Evolutionary conservation across 2,888 invertebrate species (phyloP), one percentile per base, ranked within the genome.

Genomic region (Epinotia bilunana): DNA sequence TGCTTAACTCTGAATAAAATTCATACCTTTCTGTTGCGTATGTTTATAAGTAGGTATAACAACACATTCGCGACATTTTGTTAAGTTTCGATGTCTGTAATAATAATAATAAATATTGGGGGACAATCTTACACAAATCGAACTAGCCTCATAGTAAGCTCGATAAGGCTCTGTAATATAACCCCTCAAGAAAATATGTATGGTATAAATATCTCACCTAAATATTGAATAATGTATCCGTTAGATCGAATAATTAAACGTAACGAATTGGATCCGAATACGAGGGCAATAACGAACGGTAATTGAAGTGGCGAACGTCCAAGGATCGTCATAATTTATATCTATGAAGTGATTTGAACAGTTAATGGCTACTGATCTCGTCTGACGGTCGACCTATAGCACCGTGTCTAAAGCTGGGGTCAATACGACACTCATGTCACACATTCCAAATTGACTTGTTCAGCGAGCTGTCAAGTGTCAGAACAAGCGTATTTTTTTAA

Each of bases 311-410:
- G 79, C 82, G 80, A 77, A 83, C 86, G 86, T 63, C 74, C 74
- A 74, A 74, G 60, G 74, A 89, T 90, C 86, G 83, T 83, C 82
- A 84, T 87, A 84, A 88, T 88, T 88, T 89, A 90, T 88, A 84
- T 81, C 83, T 83, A 86, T 87, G 84, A 83, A 87, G 81, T 83
- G 84, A 86, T 87, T 87, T 83, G 83, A 82, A 80, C 82, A 83
- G 84, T 85, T 84, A 86, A 83, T 83, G 78, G 79, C 75, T 28
- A n/a, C 65, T 77, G 72, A 77, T 61, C 60, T 53, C 77, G 61
- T 39, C 39, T 39, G 39, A 53, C 16, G 46, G 63, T 69, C 53
- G 67, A 62, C 63, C 57, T 46, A 49, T 57, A 69, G 62, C 73
- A 61, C 60, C 60, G 53, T 53, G 13, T 53, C n/a, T 53, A 53